phyloP scores from a whole-genome alignment of 1,140 invertebrate species.

The Meloidogyne chitwoodi region DNA sequence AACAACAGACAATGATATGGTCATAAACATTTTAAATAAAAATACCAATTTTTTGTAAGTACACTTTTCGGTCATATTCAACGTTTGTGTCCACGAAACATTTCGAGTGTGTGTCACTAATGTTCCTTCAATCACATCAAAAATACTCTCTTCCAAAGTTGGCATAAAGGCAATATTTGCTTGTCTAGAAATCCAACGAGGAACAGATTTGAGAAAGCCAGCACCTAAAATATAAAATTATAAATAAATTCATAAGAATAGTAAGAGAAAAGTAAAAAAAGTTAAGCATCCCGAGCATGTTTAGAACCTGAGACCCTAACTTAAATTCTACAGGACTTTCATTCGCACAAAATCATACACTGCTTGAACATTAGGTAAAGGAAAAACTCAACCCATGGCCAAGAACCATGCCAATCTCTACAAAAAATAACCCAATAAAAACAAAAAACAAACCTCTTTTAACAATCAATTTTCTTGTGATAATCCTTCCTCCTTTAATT shows the following conservation, averaged over 20 bases:
- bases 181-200: constrained; percentile 50
- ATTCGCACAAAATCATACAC: no score
- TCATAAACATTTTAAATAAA: no score
- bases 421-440: no score
- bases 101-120: constrained; percentile 55
- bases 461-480: constrained; percentile 55
- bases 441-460: constrained; percentile 51
- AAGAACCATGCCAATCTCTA: no score
- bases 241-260: no score
- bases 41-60: constrained; percentile 30
- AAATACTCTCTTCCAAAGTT: constrained; percentile 48
- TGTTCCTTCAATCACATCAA: constrained; percentile 38
- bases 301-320: no score
- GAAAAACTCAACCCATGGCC: no score
- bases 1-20: neutral
- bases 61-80: constrained; percentile 47
- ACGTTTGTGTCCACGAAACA: constrained; percentile 39
- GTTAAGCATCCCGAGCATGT: no score
- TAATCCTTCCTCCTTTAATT: constrained; percentile 47
- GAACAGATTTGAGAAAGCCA: constrained; percentile 52
- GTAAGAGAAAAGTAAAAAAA: no score
- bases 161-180: constrained; percentile 47
- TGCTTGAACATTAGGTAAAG: no score
- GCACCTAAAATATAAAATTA: constrained; percentile 57
- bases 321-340: no score